phyloP scores from a whole-genome alignment of 2,113 vertebrate genomes.

The Hemiscyllium ocellatum region DNA sequence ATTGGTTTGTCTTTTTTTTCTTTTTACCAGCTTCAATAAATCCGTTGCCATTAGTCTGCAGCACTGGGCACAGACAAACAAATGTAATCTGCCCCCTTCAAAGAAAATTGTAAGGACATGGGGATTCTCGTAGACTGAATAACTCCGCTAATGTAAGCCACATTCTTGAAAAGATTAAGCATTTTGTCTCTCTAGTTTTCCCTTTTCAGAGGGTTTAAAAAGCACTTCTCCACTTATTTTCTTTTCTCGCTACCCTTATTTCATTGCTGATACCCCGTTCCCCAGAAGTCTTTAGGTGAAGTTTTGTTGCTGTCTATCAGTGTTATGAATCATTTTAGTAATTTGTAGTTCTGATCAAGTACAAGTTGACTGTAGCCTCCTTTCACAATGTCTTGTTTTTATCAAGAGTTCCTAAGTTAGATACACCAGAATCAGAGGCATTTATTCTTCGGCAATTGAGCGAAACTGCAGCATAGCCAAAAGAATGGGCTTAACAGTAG shows the following conservation, averaged over 20 bases:
- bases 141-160: background rate
- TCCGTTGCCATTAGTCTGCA: conserved; percentile 8
- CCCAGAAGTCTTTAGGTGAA: background rate
- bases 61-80: conserved; percentile 22
- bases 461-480: background rate
- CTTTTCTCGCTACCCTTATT: background rate
- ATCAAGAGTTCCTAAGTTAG: background rate
- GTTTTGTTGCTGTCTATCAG: background rate
- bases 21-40: conserved; percentile 22
- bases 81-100: conserved; percentile 24
- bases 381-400: background rate
- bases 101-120: conserved; percentile 26
- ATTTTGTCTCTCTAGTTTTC: background rate
- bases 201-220: background rate
- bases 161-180: conserved; percentile 13
- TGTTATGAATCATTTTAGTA: background rate
- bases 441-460: background rate
- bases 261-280: background rate
- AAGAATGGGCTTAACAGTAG: background rate
- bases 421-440: background rate
- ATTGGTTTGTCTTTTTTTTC: background rate
- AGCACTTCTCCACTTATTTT: background rate
- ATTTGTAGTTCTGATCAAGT: background rate
- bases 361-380: background rate
- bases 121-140: background rate